Evolutionary conservation across 2,797 vertebrate genomes (phyloP).

Genomic region (Poliocrania exsul): DNA sequence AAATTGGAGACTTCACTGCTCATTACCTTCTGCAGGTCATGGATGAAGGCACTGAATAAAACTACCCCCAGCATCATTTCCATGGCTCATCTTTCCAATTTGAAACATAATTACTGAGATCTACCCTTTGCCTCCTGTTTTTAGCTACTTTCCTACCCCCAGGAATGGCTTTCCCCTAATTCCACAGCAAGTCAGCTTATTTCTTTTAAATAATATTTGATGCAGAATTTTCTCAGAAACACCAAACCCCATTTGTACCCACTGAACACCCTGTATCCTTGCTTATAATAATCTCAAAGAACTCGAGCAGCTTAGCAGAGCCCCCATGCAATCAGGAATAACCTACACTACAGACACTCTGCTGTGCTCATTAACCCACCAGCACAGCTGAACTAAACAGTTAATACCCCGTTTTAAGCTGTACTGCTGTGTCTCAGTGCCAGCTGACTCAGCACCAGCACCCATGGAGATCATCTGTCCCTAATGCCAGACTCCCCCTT

Average conservation of each 20-base stretch:
- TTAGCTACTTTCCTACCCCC: background rate
- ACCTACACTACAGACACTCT: background rate
- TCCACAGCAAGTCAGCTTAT: background rate
- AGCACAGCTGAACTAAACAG: background rate
- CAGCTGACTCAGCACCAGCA: conserved; percentile 8
- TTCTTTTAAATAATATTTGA: background rate
- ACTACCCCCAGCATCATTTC: background rate
- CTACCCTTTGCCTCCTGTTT: background rate
- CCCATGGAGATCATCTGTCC: background rate
- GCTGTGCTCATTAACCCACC: background rate
- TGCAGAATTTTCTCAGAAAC: background rate
- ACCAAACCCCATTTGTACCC: background rate
- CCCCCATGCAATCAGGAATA: background rate
- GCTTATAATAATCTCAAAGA: background rate
- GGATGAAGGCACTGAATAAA: background rate
- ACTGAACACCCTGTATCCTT: background rate
- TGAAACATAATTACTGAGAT: background rate
- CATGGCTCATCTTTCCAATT: background rate
- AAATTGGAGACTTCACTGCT: background rate
- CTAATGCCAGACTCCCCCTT: background rate
- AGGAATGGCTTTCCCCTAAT: background rate
- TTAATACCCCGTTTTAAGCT: background rate
- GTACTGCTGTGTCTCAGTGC: background rate
- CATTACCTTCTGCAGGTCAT: conserved; percentile 22
- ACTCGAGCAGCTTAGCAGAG: background rate